phyloP scores from a whole-genome alignment of 1,140 invertebrate genomes.

The Saccostrea glomerata region DNA sequence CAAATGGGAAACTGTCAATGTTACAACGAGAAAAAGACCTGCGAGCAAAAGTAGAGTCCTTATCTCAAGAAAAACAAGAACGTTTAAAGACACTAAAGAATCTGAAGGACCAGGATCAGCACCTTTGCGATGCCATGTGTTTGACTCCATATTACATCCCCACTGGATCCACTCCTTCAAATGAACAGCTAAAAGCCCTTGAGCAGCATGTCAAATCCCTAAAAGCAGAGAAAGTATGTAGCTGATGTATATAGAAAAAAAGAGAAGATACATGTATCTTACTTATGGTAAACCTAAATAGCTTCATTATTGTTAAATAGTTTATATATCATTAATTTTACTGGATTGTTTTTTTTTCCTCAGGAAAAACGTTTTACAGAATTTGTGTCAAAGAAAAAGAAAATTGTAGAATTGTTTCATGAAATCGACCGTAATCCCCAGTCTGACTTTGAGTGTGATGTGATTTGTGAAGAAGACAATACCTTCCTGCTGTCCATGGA shows the following conservation, averaged over 20 bases:
- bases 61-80: constrained; percentile 68
- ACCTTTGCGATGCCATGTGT: constrained; percentile 70
- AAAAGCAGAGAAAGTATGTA: constrained; percentile 68
- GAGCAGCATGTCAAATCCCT: constrained; percentile 68
- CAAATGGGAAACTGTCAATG: constrained; percentile 61
- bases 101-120: constrained; percentile 68
- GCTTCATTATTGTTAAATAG: too few species aligned
- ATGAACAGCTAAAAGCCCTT: constrained; percentile 70
- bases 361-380: constrained; percentile 66
- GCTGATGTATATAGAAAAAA: not conserved
- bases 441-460: constrained; percentile 72
- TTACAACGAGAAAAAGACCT: constrained; percentile 73
- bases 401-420: constrained; percentile 67
- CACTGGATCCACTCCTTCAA: constrained; percentile 66
- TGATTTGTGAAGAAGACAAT: constrained; percentile 72
- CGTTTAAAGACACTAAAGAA: constrained; percentile 63
- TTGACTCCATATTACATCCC: constrained; percentile 74
- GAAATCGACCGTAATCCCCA: constrained; percentile 70
- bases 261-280: not conserved
- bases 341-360: constrained; percentile 22
- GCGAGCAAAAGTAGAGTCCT: constrained; percentile 61
- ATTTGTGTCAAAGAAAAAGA: constrained; percentile 66
- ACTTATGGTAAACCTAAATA: too few species aligned
- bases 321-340: too few species aligned
- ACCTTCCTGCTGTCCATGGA: constrained; percentile 69